These are phyloP conservation scores for Pseudanteris insignis DNA, from an alignment of 2,888 invertebrate genomes.

Conservation along the genomic window DNA sequence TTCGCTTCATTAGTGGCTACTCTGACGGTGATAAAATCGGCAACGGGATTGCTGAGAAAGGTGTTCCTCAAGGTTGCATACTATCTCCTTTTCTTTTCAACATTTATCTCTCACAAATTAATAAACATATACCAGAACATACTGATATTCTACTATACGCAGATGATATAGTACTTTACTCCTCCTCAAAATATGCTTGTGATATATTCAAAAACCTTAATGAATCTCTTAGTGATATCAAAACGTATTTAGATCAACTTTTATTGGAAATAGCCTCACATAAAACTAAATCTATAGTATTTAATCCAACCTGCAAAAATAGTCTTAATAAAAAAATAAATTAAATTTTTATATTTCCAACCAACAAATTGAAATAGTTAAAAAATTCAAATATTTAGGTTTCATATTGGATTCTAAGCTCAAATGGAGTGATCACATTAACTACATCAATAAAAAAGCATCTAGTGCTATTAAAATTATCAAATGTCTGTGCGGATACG, in stretches of 20 bases:
- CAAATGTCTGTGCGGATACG: too few species aligned
- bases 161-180: background rate
- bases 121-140: background rate
- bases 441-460: background rate
- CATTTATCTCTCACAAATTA: background rate
- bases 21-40: background rate
- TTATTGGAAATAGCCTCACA: background rate
- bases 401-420: background rate
- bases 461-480: too few species aligned
- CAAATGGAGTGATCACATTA: background rate
- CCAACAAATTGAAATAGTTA: background rate
- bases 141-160: background rate
- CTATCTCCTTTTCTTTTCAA: background rate
- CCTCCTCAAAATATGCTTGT: background rate
- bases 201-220: background rate
- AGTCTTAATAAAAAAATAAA: background rate
- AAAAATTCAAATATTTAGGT: background rate
- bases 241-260: background rate
- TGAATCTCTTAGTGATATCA: background rate
- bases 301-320: background rate
- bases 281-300: background rate
- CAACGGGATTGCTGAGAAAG: background rate
- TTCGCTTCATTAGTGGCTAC: too few species aligned
- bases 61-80: background rate
- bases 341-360: background rate